Base-by-base conservation (phyloP, 2,113 vertebrate genomes). In the Brachyistius frenatus region DNA sequence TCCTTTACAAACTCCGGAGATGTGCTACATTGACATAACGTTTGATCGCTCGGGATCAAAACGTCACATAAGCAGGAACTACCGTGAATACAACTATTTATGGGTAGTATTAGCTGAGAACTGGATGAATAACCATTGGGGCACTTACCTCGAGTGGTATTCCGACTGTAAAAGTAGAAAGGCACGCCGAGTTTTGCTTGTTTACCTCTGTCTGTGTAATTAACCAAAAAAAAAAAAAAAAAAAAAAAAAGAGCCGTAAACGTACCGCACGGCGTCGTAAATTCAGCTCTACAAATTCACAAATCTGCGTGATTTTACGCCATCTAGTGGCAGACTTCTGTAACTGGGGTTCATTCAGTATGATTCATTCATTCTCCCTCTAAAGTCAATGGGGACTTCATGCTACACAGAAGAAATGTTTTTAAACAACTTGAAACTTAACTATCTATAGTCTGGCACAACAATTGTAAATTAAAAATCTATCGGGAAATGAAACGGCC, bases 221-320 rank as follows among this genome's bases (percentile, higher is more conserved):
- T 41, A 47, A 54, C 46, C 23, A 23, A 23, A 23, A 23, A 23
- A 23, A 57, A 0, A 9, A 13, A 61, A 23, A 23, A 23, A 23
- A 23, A 23, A 23, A 57, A 0, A 9, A 13, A 61, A 35, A 23
- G 14, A 6, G 61, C 78, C 92, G 87, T 75, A 91, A 91, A 80
- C 8, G 0, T 4, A 0, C 0, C 5, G 7, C 13, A 10, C 57
- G 23, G 23, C 88, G 92, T 89, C 89, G 92, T 79, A 87, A 91
- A 86, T 0, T 11, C 1, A 0, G 9, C 50, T 44, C 10, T 2
- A 66, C 54, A 61, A 66, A 23, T 2, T 7, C 31, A 11, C 23
- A 33, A 37, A 37, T 4, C 37, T 37, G 0, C 46, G 10, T 52
- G 2, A 55, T 11, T 35, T 0, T n/a, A 4, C 11, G 86, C 30